phyloP scores from a whole-genome alignment of 2,797 vertebrate genomes.

The Erpetoichthys calabaricus region DNA sequence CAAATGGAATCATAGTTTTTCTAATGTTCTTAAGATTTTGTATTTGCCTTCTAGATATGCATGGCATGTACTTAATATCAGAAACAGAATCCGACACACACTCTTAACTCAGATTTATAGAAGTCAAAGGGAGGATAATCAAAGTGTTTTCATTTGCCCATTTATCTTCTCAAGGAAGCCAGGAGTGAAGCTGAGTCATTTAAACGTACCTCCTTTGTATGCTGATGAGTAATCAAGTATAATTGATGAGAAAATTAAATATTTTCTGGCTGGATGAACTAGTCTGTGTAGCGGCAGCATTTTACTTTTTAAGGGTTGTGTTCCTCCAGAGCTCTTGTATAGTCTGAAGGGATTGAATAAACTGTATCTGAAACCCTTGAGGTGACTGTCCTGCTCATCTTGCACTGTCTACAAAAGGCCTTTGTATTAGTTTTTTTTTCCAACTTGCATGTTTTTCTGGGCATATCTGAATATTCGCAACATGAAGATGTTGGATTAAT shows the following conservation, averaged over 20 bases:
- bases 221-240: background rate
- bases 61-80: too few relatives aligned
- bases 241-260: slow-evolving; percentile 4
- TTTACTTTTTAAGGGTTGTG: background rate
- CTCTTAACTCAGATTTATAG: too few relatives aligned
- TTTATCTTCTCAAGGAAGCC: background rate
- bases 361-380: background rate
- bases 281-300: background rate
- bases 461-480: background rate
- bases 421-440: background rate
- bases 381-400: background rate
- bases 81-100: too few relatives aligned
- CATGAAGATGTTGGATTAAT: too few relatives aligned
- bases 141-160: background rate
- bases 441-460: background rate
- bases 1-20: too few relatives aligned
- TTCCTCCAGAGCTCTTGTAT: background rate
- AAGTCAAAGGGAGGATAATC: background rate
- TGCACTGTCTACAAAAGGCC: background rate
- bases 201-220: background rate
- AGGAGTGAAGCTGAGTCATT: background rate
- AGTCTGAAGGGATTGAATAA: background rate
- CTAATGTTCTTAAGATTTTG: too few relatives aligned
- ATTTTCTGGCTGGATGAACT: background rate
- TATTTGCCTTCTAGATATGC: too few relatives aligned